Conservation (phyloP, 2,888 invertebrate genomes). For the Antheraea assamensis region DNA sequence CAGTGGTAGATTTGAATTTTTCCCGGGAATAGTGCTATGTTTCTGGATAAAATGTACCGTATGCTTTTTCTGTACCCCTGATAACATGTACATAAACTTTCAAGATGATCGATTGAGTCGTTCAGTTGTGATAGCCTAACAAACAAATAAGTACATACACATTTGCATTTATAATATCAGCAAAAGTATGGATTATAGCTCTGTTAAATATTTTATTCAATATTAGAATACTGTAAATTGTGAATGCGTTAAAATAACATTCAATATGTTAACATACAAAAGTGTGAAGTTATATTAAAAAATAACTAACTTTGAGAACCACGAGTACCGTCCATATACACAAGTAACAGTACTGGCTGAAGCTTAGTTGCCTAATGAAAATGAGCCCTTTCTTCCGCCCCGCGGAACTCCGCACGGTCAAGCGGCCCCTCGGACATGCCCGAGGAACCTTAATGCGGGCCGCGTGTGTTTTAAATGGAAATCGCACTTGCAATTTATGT, state of each 20-base stretch:
- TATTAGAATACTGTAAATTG: background rate
- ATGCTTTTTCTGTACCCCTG: too few species aligned
- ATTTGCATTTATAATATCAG: too few species aligned
- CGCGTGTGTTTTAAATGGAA: conserved; percentile 73
- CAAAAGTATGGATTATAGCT: too few species aligned
- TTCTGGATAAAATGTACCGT: too few species aligned
- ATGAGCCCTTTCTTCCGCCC: conserved; percentile 77
- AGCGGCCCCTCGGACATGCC: conserved; percentile 54
- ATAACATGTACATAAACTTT: too few species aligned
- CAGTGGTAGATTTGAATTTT: too few species aligned
- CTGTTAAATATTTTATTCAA: background rate
- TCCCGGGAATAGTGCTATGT: too few species aligned
- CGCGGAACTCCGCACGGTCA: conserved; percentile 57
- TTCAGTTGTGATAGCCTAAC: too few species aligned
- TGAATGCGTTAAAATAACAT: background rate
- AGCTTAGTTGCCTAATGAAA: conserved; percentile 76
- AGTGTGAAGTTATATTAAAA: background rate
- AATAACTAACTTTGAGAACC: conserved; percentile 52
- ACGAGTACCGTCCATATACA: conserved; percentile 41
- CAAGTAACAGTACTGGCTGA: conserved; percentile 62
- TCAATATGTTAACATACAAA: background rate
- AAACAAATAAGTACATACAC: too few species aligned
- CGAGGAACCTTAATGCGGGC: conserved; percentile 62
- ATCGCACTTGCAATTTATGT: conserved; percentile 78
- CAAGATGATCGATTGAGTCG: too few species aligned